Evolutionary conservation across 2,797 vertebrate species (phyloP).

Genomic region (Pipistrellus nathusii): DNA sequence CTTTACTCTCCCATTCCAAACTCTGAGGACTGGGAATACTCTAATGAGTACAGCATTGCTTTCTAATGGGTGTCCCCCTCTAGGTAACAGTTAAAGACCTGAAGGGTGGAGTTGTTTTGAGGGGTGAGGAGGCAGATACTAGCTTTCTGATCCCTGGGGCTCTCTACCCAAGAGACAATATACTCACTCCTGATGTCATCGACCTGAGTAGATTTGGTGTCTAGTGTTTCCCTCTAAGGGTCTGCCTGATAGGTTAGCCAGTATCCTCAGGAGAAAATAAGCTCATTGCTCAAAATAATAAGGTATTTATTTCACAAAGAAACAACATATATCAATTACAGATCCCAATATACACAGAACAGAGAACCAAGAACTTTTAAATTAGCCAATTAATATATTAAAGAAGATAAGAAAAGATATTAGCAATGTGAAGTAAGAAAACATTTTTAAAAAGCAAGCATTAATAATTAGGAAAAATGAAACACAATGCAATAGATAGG

Average conservation of each 20-base stretch:
- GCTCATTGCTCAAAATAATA: not conserved
- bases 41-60: not conserved
- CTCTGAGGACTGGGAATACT: not conserved
- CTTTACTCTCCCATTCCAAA: not conserved
- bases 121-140: not conserved
- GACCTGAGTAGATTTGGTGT: not conserved
- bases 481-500: not conserved
- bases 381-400: not conserved
- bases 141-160: not conserved
- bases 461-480: slow-evolving; percentile 30
- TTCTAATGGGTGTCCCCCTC: not conserved
- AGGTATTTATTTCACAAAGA: slow-evolving; percentile 1
- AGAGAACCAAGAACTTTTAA: not conserved
- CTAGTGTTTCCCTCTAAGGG: not conserved
- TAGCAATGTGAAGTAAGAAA: not conserved
- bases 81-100: not conserved
- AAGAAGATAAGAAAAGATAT: not conserved
- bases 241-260: not conserved
- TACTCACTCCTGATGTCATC: not conserved
- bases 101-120: not conserved
- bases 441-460: not conserved
- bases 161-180: not conserved
- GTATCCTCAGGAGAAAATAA: not conserved
- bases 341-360: not conserved
- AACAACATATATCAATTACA: not conserved